Percentiles rank a stretch among this genome's conserved stretches.
Conservation (phyloP, 2,888 invertebrate genomes). For the Drosophila dives region DNA sequence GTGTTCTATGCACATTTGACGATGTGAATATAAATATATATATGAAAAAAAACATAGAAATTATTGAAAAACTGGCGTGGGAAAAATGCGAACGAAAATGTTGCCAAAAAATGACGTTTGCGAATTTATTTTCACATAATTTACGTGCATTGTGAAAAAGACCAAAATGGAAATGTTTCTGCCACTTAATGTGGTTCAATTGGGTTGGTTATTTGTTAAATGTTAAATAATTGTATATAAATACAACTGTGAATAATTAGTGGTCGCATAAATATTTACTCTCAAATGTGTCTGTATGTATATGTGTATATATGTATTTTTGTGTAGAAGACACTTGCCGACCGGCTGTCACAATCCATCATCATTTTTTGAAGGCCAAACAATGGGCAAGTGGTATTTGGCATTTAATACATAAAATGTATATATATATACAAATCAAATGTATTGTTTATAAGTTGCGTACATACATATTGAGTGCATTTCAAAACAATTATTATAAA, state of each 20-base stretch:
- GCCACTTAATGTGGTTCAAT: slow-evolving; percentile 40
- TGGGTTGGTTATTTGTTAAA: slow-evolving; percentile 35
- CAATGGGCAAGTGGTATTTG: slow-evolving; percentile 43
- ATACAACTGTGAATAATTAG: slow-evolving; percentile 51
- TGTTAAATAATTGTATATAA: slow-evolving; percentile 52
- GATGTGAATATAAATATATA: slow-evolving; percentile 23
- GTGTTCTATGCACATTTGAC: slow-evolving; percentile 57
- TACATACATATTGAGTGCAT: slow-evolving; percentile 27
- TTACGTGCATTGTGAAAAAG: slow-evolving; percentile 18
- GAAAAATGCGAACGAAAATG: slow-evolving; percentile 61
- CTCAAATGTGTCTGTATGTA: neutral
- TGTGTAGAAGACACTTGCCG: slow-evolving; percentile 59
- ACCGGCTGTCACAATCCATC: slow-evolving; percentile 72
- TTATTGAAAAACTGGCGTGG: slow-evolving; percentile 60
- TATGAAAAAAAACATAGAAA: slow-evolving; percentile 42
- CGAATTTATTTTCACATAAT: slow-evolving; percentile 64
- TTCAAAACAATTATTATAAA: slow-evolving; percentile 16
- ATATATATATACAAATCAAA: neutral
- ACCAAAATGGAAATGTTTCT: slow-evolving; percentile 22
- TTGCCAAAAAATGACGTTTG: slow-evolving; percentile 71
- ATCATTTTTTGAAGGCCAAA: slow-evolving; percentile 66
- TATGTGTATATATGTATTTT: neutral
- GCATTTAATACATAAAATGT: neutral
- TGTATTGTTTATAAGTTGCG: slow-evolving; percentile 28
- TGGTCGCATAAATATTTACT: slow-evolving; percentile 27